phyloP scores from a whole-genome alignment of 2,888 invertebrate species.

The Chrysolina oricalcia region DNA sequence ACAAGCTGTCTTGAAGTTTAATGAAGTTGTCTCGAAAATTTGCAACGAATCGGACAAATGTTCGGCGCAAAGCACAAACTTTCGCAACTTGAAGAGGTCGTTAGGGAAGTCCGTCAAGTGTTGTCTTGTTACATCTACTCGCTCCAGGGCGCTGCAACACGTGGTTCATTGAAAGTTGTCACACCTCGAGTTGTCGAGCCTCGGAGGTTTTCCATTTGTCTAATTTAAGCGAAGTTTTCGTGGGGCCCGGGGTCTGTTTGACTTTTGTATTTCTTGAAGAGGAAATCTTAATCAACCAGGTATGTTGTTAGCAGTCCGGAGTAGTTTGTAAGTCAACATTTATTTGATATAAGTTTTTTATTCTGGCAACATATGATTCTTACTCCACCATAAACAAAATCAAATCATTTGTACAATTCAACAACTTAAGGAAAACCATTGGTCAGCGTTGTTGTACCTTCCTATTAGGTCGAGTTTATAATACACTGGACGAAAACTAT shows the following conservation, averaged over 20 bases:
- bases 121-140: conserved; percentile 12
- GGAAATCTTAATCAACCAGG: too few species aligned
- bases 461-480: conserved; percentile 1
- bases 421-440: conserved; percentile 11
- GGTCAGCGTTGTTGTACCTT: conserved; percentile 13
- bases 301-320: too few species aligned
- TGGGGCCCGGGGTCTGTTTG: background rate
- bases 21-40: conserved; percentile 2
- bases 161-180: conserved; percentile 46
- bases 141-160: conserved; percentile 40
- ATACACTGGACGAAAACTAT: conserved; percentile 4
- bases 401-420: background rate
- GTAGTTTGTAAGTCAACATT: too few species aligned
- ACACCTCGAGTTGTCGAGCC: conserved; percentile 37
- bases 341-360: too few species aligned
- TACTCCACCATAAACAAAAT: background rate
- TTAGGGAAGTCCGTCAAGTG: conserved; percentile 22
- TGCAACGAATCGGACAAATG: conserved; percentile 11
- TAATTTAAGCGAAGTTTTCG: background rate
- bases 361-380: too few species aligned
- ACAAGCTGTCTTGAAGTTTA: background rate
- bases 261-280: background rate
- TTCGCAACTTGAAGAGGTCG: background rate
- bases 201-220: conserved; percentile 18
- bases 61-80: conserved; percentile 1